Percentiles rank a stretch among this genome's conserved stretches.
Conservation (phyloP, 1,140 invertebrate species). For the Drosophila bocqueti region DNA sequence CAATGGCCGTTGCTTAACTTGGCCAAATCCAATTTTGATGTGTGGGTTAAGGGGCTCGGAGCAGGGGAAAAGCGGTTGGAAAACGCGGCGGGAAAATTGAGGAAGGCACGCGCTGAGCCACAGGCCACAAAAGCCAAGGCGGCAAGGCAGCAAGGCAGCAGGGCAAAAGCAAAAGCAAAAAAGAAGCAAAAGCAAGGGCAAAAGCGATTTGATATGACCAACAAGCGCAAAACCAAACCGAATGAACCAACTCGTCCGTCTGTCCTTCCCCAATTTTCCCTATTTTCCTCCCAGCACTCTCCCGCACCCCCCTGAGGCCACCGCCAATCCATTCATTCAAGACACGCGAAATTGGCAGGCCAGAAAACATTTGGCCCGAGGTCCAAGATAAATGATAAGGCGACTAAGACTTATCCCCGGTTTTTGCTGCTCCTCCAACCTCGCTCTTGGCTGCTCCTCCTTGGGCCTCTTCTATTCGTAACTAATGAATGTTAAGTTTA, state of each 20-base stretch:
- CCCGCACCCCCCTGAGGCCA: not conserved
- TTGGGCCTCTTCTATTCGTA: constrained; percentile 39
- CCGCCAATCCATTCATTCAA: constrained; percentile 26
- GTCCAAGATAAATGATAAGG: constrained; percentile 80
- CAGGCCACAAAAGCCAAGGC: constrained; percentile 69
- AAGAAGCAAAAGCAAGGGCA: constrained; percentile 12
- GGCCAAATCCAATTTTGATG: constrained; percentile 78
- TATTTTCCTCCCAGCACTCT: constrained; percentile 1
- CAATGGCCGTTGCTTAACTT: constrained; percentile 61
- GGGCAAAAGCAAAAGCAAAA: constrained; percentile 21
- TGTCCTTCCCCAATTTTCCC: constrained; percentile 4
- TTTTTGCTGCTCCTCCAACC: constrained; percentile 10
- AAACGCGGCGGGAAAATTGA: constrained; percentile 26
- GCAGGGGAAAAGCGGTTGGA: constrained; percentile 1
- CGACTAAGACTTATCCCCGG: constrained; percentile 45
- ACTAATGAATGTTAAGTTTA: constrained; percentile 72
- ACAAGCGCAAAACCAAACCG: constrained; percentile 39
- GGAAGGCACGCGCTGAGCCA: constrained; percentile 61
- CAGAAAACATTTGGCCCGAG: constrained; percentile 47
- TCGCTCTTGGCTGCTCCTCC: constrained; percentile 14
- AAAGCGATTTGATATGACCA: constrained; percentile 57
- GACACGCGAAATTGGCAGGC: constrained; percentile 58
- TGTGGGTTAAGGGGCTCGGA: constrained; percentile 18
- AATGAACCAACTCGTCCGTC: constrained; percentile 39
- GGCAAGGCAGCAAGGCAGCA: constrained; percentile 41